Percentiles rank a stretch among this genome's conserved stretches.
phyloP scores from a whole-genome alignment of 2,797 vertebrate genomes.

The Cyclura pinguis region DNA sequence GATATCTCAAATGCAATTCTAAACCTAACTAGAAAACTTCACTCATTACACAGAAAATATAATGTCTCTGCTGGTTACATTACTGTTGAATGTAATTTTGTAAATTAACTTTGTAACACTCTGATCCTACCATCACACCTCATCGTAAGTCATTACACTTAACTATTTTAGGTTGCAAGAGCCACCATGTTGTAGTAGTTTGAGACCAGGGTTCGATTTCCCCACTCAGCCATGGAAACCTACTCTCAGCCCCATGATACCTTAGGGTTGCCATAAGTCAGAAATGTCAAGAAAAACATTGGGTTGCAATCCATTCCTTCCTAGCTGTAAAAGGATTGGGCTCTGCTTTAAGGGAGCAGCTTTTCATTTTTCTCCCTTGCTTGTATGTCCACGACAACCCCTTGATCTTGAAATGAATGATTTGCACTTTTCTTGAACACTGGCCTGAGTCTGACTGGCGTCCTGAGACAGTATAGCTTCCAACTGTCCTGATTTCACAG shows the following conservation, averaged over 20 bases:
- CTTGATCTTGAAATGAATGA: neutral
- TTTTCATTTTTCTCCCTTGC: neutral
- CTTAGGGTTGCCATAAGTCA: no score
- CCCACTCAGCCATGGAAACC: no score
- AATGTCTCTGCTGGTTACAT: neutral
- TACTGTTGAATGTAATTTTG: neutral
- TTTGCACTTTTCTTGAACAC: neutral
- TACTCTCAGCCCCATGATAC: no score
- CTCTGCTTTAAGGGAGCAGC: neutral
- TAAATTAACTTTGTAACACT: neutral
- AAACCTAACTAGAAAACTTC: neutral
- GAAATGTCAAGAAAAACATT: no score
- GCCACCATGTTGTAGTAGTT: no score
- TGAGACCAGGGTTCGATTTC: no score
- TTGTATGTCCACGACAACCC: neutral
- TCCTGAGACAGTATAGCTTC: neutral
- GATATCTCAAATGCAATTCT: neutral
- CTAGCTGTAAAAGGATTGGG: neutral
- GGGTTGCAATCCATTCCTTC: neutral
- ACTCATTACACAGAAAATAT: neutral
- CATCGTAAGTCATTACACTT: neutral
- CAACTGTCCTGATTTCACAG: no score
- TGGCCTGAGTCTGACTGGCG: neutral
- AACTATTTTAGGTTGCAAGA: neutral
- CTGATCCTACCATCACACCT: neutral